phyloP scores from a whole-genome alignment of 1,140 invertebrate genomes.

The Dinoponera quadriceps region DNA sequence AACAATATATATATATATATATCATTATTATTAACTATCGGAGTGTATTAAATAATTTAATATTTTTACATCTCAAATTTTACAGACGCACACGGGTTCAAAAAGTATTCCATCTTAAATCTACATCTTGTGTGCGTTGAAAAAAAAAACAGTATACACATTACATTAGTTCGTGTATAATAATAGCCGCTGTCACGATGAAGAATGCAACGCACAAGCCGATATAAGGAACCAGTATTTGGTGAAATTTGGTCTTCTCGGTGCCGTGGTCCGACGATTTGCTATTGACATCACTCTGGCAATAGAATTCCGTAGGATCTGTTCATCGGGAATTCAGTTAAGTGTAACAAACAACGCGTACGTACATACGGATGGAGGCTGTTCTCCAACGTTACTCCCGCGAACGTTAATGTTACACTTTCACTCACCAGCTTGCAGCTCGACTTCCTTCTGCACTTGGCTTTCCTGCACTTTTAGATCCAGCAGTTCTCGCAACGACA shows the following conservation, averaged over 20 bases:
- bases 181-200: constrained; percentile 87
- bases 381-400: constrained; percentile 42
- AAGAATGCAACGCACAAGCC: constrained; percentile 87
- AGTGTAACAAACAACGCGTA: too few species aligned
- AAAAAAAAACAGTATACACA: constrained; percentile 6
- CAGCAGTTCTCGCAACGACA: constrained; percentile 90
- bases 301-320: constrained; percentile 89
- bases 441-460: constrained; percentile 89
- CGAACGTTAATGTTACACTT: background rate
- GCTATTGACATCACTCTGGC: constrained; percentile 85
- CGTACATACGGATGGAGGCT: too few species aligned
- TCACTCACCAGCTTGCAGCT: constrained; percentile 87
- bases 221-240: constrained; percentile 86
- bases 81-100: constrained; percentile 27
- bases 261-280: constrained; percentile 85
- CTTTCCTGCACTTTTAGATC: constrained; percentile 89
- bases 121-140: constrained; percentile 57
- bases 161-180: constrained; percentile 82
- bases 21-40: background rate
- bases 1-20: background rate
- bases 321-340: constrained; percentile 61
- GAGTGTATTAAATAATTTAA: constrained; percentile 40
- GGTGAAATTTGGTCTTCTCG: constrained; percentile 85
- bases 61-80: constrained; percentile 56
- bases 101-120: constrained; percentile 38